Conservation (phyloP, 2,888 invertebrate species). For the Diarsia rubi region DNA sequence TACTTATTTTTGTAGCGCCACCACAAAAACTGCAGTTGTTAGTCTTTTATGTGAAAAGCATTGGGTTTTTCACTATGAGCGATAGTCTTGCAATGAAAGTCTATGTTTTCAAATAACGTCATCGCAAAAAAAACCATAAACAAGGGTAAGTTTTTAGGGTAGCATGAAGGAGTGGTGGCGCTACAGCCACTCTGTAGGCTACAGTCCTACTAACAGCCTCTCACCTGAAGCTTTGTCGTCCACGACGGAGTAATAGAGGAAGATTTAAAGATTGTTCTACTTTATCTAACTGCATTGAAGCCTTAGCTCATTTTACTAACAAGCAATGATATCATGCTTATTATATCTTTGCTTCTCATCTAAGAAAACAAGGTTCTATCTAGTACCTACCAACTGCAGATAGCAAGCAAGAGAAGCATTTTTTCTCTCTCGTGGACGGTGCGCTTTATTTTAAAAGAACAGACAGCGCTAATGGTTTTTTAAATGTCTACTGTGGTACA, state of each 20-base stretch:
- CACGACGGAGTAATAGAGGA: not conserved
- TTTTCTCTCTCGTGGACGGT: slow-evolving; percentile 20
- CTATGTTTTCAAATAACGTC: not conserved
- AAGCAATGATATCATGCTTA: not conserved
- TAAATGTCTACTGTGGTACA: not conserved
- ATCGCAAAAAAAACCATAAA: not conserved
- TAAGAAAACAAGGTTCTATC: not conserved
- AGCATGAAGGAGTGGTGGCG: not conserved
- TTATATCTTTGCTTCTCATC: not conserved
- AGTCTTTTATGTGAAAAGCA: not conserved
- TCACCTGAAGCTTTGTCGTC: not conserved
- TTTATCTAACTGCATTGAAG: not conserved
- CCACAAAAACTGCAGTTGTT: not conserved
- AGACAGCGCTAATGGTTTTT: not conserved
- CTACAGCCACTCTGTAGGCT: not conserved
- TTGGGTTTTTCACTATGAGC: not conserved
- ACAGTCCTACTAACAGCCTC: no score
- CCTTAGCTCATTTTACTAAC: not conserved
- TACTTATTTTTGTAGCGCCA: slow-evolving; percentile 23
- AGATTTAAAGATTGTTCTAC: not conserved
- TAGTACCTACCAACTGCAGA: no score
- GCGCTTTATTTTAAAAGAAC: not conserved
- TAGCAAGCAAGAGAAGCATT: not conserved
- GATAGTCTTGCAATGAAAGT: not conserved
- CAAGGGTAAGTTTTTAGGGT: not conserved